Percentiles rank a stretch among this genome's conserved stretches.
Conservation (phyloP, 1,140 invertebrate species). For the Calliphora vicina region DNA sequence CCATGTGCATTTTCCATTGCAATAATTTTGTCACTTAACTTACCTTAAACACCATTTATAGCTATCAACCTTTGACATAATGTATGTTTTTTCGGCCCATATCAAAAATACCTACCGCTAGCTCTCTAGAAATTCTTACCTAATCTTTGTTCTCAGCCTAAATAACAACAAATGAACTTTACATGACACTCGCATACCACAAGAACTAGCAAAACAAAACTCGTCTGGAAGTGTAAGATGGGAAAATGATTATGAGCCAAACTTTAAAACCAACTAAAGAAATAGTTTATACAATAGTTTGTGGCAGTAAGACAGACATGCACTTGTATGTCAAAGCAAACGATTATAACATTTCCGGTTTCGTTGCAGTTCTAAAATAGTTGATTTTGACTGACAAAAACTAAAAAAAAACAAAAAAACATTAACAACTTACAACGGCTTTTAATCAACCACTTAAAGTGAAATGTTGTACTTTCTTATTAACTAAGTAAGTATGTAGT, state of each 20-base stretch:
- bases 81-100: background rate
- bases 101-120: background rate
- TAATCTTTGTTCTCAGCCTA: background rate
- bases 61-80: background rate
- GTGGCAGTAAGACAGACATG: background rate
- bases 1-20: background rate
- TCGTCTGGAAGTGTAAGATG: background rate
- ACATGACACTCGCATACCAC: constrained; percentile 1
- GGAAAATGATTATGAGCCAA: constrained; percentile 14
- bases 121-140: background rate
- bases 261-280: background rate
- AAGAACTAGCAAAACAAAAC: constrained; percentile 1
- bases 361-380: background rate
- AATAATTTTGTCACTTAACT: background rate
- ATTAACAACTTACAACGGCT: background rate
- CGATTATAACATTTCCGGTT: constrained; percentile 32
- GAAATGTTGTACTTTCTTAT: background rate
- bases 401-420: background rate
- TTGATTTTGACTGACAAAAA: background rate
- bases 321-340: constrained; percentile 3
- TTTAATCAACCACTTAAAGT: background rate
- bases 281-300: too few species aligned
- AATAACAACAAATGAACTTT: background rate
- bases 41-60: background rate
- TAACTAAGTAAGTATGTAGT: too few species aligned